Base-by-base conservation (phyloP, 1,140 invertebrate genomes). In the Metaphire vulgaris region DNA sequence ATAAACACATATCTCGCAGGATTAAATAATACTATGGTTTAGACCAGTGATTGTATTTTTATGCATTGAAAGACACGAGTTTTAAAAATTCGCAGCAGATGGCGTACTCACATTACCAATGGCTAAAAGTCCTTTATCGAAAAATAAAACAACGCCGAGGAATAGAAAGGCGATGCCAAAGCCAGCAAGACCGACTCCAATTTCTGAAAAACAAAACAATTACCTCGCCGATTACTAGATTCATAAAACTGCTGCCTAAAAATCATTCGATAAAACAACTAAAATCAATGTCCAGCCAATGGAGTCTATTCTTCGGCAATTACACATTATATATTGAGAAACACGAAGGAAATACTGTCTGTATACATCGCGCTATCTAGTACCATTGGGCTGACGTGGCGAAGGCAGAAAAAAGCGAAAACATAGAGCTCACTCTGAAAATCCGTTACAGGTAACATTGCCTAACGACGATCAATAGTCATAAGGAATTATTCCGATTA, bases 21-120 rank as follows among this genome's bases (percentile, higher is more conserved):
- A n/a, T n/a, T n/a, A n/a, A n/a, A n/a, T n/a, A n/a, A n/a, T n/a
- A n/a, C n/a, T n/a, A n/a, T n/a, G n/a, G n/a, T n/a, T n/a, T n/a
- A n/a, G n/a, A n/a, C n/a, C n/a, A n/a, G n/a, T n/a, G n/a, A n/a
- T n/a, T n/a, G n/a, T n/a, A n/a, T n/a, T n/a, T n/a, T n/a, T n/a
- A n/a, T n/a, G n/a, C n/a, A n/a, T n/a, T n/a, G n/a, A n/a, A n/a
- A n/a, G n/a, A n/a, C n/a, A n/a, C n/a, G n/a, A n/a, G n/a, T n/a
- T n/a, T n/a, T n/a, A n/a, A n/a, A n/a, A n/a, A n/a, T n/a, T n/a
- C n/a, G n/a, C n/a, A n/a, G n/a, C n/a, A n/a, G n/a, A n/a, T n/a
- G n/a, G n/a, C n/a, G n/a, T n/a, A n/a, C 91, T 92, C 90, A 96
- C 96, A 91, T 99, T 99, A 85, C 97, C 97, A 83, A 99, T 96